Base-by-base conservation (phyloP, 2,888 invertebrate species). In the Oligia fasciuncula region DNA sequence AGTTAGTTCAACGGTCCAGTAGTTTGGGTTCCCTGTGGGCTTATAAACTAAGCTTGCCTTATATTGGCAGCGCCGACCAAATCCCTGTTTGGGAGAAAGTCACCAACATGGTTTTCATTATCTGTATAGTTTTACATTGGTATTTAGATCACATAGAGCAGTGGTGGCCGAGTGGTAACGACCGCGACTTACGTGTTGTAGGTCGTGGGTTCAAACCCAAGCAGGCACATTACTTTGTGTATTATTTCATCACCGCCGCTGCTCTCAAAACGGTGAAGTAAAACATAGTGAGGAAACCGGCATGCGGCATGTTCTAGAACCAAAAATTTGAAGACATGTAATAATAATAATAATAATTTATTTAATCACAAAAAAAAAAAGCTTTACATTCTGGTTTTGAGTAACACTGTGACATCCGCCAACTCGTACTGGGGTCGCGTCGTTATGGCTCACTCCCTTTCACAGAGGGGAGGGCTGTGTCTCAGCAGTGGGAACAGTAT, bases 1-100 rank as follows among this genome's bases (percentile, higher is more conserved):
- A 86, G 84, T 90, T 85, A 81, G 83, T 43, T 77, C 76, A 49
- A 73, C 74, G 79, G 89, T 67, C 72, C 82, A 84, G 77, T 84
- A 89, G 89, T 90, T 82, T 75, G 57, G 79, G 78, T 57, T 85
- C 88, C 85, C 88, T 57, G 75, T 62, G 86, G 88, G 71, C 85
- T 88, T 87, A 85, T 88, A 88, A 89, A 85, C 65, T 87, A 85
- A 87, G 87, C 83, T 85, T 83, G 75, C 81, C 73, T 87, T 89
- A 89, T 89, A 87, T 87, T 80, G 68, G 68, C 75, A 73, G 69
- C 43, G 13, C 51, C 65, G 46, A 51, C 74, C 3, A 54, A 89
- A 85, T 80, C 82, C 81, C 71, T 72, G 80, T 77, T 80, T 63
- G 62, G 73, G 67, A 75, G 77, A 67, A 83, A 63, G 63, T 70